These are phyloP conservation scores for Tachina lurida DNA, from an alignment of 2,888 invertebrate species.

Conservation along the genomic window DNA sequence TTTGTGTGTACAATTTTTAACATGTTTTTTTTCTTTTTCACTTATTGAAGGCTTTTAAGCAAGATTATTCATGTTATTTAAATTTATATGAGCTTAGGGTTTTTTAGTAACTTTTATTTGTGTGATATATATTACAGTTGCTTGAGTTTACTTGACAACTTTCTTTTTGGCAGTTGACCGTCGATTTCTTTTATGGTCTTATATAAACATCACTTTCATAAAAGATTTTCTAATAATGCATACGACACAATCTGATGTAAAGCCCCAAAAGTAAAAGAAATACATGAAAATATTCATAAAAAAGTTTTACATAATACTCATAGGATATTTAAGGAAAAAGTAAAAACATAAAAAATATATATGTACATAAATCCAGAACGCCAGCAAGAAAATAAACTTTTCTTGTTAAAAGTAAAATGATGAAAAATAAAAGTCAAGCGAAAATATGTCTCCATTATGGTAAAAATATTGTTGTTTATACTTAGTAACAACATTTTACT, in stretches of 20 bases:
- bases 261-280: conserved; percentile 2
- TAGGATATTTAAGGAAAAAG: conserved; percentile 17
- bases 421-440: conserved; percentile 5
- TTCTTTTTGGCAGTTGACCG: no score
- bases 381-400: conserved; percentile 52
- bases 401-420: conserved; percentile 48
- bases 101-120: no score
- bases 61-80: no score
- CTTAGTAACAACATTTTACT: conserved; percentile 16
- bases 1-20: no score
- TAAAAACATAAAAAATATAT: no score
- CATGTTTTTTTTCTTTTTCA: no score
- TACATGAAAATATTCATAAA: conserved; percentile 31
- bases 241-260: conserved; percentile 4
- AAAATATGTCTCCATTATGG: conserved; percentile 44
- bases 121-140: no score
- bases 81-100: no score
- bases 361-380: background rate
- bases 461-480: conserved; percentile 15
- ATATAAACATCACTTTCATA: no score
- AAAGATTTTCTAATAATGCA: background rate
- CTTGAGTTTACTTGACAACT: no score
- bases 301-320: conserved; percentile 40
- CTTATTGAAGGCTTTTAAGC: no score
- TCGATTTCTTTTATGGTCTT: background rate